A percentile compares a stretch with the other conserved stretches of the same genome.
Evolutionary conservation across 2,888 invertebrate species (phyloP).

Genomic region (Pheosia gnoma): DNA sequence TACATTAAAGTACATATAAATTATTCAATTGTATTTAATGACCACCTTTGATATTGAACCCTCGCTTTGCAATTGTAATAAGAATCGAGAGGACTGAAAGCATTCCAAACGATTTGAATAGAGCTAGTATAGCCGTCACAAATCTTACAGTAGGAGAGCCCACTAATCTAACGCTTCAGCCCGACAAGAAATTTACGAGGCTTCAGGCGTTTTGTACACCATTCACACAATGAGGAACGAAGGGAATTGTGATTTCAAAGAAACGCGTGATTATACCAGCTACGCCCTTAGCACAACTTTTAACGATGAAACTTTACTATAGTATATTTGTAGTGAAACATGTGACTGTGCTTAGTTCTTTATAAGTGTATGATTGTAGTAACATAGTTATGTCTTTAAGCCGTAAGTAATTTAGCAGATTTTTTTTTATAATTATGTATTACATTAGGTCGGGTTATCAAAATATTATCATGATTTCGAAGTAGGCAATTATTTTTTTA

Average conservation of each 20-base stretch:
- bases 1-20: too few species aligned
- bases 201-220: conserved; percentile 57
- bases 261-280: conserved; percentile 14
- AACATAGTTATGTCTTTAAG: too few species aligned
- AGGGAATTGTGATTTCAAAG: conserved; percentile 37
- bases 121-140: conserved; percentile 69
- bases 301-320: conserved; percentile 37
- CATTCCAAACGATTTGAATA: conserved; percentile 56
- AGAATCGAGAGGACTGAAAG: conserved; percentile 38
- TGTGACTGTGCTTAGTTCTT: background rate
- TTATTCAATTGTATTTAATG: background rate
- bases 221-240: conserved; percentile 44
- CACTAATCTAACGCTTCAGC: conserved; percentile 67
- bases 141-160: conserved; percentile 65
- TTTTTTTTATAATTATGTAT: too few species aligned
- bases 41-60: background rate
- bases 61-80: background rate
- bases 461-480: too few species aligned
- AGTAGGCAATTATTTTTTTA: too few species aligned
- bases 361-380: background rate
- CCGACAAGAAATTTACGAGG: conserved; percentile 66
- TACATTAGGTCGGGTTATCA: too few species aligned
- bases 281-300: conserved; percentile 32
- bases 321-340: background rate
- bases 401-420: too few species aligned